Evolutionary conservation across 2,888 invertebrate genomes (phyloP).

Genomic region (Corbicula japonica): DNA sequence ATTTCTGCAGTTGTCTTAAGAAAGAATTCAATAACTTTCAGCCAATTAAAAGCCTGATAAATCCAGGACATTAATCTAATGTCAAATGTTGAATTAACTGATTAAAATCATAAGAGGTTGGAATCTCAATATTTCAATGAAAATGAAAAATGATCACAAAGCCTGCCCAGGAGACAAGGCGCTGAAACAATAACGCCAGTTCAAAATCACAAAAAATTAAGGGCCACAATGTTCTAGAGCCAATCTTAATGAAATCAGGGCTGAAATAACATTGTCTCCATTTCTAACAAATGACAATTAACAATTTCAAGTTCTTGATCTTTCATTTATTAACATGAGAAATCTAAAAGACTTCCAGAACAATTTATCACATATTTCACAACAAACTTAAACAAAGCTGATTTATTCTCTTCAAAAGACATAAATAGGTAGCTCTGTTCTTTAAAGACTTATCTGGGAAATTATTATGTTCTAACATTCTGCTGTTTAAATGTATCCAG

Average conservation of each 20-base stretch:
- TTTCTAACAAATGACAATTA: constrained; percentile 30
- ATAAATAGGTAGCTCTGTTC: neutral
- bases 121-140: constrained; percentile 26
- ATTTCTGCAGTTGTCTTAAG: no score
- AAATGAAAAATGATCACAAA: constrained; percentile 36
- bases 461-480: neutral
- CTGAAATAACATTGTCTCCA: neutral
- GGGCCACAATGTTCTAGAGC: neutral
- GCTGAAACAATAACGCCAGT: constrained; percentile 22
- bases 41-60: no score
- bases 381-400: neutral
- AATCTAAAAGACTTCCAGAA: constrained; percentile 4
- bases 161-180: neutral
- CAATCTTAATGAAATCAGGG: constrained; percentile 25
- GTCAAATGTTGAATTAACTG: constrained; percentile 43
- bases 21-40: no score
- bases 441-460: neutral
- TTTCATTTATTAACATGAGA: constrained; percentile 10
- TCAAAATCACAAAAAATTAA: constrained; percentile 26
- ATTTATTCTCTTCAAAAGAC: neutral
- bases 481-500: no score
- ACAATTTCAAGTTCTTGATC: constrained; percentile 23
- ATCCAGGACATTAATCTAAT: no score
- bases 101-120: constrained; percentile 45
- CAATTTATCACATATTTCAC: neutral